Evolutionary conservation across 1,140 invertebrate genomes (phyloP).

Genomic region (Monochamus saltuarius): DNA sequence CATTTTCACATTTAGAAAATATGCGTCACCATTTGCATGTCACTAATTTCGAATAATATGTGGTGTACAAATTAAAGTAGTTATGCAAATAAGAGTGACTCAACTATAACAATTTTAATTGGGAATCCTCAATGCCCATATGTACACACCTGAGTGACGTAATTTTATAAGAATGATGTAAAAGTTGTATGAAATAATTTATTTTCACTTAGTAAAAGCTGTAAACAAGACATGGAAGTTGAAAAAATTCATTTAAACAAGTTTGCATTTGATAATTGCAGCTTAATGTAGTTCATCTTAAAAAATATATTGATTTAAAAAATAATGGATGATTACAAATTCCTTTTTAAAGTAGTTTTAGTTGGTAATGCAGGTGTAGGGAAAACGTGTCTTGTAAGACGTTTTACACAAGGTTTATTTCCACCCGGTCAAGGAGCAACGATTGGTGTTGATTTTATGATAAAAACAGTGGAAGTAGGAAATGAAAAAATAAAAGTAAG

Average conservation of each 20-base stretch:
- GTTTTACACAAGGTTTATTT: conserved; percentile 91
- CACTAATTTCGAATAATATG: too few species aligned
- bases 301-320: background rate
- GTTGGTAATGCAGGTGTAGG: conserved; percentile 95
- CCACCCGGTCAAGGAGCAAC: conserved; percentile 97
- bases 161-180: conserved; percentile 16
- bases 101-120: too few species aligned
- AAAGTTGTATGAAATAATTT: background rate
- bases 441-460: conserved; percentile 99
- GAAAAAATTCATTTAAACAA: background rate
- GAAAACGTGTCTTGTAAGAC: conserved; percentile 88
- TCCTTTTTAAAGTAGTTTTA: conserved; percentile 95
- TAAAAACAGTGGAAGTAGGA: conserved; percentile 97
- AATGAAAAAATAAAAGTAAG: conserved; percentile 97
- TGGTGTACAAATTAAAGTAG: too few species aligned
- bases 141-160: conserved; percentile 30
- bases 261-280: background rate
- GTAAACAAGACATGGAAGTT: conserved; percentile 1
- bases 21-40: too few species aligned
- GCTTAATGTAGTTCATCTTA: background rate
- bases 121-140: background rate
- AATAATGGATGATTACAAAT: conserved; percentile 96
- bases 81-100: too few species aligned
- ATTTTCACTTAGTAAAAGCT: background rate
- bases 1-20: too few species aligned